These are phyloP conservation scores for Petrolisthes cinctipes DNA, from an alignment of 2,888 invertebrate species.

Conservation along the genomic window DNA sequence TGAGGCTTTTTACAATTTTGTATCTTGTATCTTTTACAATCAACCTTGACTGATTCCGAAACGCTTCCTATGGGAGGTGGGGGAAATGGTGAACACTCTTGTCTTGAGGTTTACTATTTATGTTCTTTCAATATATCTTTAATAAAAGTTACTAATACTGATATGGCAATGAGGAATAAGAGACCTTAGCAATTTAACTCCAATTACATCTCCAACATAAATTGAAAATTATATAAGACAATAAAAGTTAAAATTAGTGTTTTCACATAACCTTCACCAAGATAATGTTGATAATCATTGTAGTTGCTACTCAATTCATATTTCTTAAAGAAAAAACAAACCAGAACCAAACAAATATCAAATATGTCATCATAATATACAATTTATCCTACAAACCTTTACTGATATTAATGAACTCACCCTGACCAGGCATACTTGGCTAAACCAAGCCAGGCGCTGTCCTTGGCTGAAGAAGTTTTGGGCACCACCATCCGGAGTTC, in stretches of 20 bases:
- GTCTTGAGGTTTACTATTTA: too few species aligned
- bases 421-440: slow-evolving; percentile 85
- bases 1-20: neutral
- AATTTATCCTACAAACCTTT: neutral
- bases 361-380: neutral
- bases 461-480: slow-evolving; percentile 71
- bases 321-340: neutral
- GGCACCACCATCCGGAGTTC: slow-evolving; percentile 76
- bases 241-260: too few species aligned
- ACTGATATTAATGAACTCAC: slow-evolving; percentile 69
- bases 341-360: neutral
- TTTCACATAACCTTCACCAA: neutral
- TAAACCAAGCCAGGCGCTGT: slow-evolving; percentile 78
- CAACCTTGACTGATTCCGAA: too few species aligned
- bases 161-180: too few species aligned
- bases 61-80: too few species aligned
- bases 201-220: too few species aligned
- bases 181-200: too few species aligned
- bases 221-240: too few species aligned
- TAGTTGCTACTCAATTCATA: neutral
- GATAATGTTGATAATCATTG: neutral
- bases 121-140: too few species aligned
- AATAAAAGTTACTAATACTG: too few species aligned
- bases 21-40: too few species aligned
- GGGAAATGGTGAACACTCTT: too few species aligned